Conservation (phyloP, 2,888 invertebrate genomes). For the Brachypterus glaber region DNA sequence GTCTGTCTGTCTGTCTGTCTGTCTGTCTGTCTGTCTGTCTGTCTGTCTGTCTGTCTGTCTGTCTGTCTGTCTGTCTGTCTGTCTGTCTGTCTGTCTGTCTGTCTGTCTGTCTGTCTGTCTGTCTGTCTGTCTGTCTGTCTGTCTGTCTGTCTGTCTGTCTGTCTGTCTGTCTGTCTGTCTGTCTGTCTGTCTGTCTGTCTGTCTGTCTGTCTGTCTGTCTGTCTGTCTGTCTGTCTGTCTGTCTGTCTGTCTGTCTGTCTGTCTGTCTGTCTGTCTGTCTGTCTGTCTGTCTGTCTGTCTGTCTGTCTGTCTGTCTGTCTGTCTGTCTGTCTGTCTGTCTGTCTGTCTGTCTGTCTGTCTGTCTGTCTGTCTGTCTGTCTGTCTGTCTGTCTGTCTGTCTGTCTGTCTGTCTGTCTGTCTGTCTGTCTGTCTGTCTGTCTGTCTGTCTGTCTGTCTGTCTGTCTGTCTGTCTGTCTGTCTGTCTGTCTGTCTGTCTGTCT, state of each 20-base stretch:
- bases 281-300: too few relatives aligned
- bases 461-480: too few relatives aligned
- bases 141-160: slow-evolving; percentile 1
- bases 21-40: slow-evolving; percentile 1
- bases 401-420: too few relatives aligned
- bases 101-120: slow-evolving; percentile 1
- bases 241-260: slow-evolving; percentile 1
- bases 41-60: slow-evolving; percentile 1
- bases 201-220: slow-evolving; percentile 1
- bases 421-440: too few relatives aligned
- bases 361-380: too few relatives aligned
- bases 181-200: slow-evolving; percentile 1
- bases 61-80: slow-evolving; percentile 1
- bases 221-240: slow-evolving; percentile 1
- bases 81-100: slow-evolving; percentile 1
- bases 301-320: too few relatives aligned
- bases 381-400: too few relatives aligned
- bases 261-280: slow-evolving; percentile 1
- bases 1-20: slow-evolving; percentile 1
- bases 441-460: too few relatives aligned
- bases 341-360: too few relatives aligned
- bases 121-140: slow-evolving; percentile 1
- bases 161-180: slow-evolving; percentile 1
- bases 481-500: too few relatives aligned
- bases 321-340: too few relatives aligned